phyloP scores from a whole-genome alignment of 2,113 vertebrate genomes.

The Sylvilagus bachmani region DNA sequence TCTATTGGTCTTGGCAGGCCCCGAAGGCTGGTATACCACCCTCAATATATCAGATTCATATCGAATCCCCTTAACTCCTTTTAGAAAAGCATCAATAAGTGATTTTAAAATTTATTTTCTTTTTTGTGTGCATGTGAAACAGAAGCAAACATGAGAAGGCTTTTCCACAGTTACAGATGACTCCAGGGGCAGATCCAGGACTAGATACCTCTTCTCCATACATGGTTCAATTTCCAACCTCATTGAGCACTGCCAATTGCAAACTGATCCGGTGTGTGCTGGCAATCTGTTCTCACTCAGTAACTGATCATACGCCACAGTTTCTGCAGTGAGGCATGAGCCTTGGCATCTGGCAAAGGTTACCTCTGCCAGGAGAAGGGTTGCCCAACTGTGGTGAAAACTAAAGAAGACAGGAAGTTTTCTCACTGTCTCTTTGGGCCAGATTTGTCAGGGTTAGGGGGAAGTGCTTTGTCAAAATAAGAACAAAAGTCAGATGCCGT shows the following conservation, averaged over 20 bases:
- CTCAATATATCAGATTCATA: not conserved
- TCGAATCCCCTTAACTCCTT: not conserved
- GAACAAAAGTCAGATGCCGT: not conserved
- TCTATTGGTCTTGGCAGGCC: not conserved
- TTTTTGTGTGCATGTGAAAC: not conserved
- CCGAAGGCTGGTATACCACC: not conserved
- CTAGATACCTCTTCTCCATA: constrained; percentile 17
- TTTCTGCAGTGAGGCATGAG: constrained; percentile 10
- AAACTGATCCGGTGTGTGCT: constrained; percentile 12
- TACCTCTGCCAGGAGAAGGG: not conserved
- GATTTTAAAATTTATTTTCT: constrained; percentile 49
- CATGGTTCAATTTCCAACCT: constrained; percentile 46
- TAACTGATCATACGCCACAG: not conserved
- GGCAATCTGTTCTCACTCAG: not conserved
- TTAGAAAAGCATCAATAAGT: not conserved
- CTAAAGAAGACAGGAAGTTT: not conserved
- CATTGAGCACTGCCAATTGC: constrained; percentile 23
- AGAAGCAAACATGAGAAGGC: constrained; percentile 48
- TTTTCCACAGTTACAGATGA: constrained; percentile 36
- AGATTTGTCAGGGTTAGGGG: not conserved
- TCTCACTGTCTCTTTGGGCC: not conserved
- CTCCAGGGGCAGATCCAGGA: not conserved
- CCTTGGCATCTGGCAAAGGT: not conserved
- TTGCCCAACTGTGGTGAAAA: not conserved
- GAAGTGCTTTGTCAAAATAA: constrained; percentile 16